Percentiles rank a stretch among this genome's conserved stretches.
phyloP scores from a whole-genome alignment of 2,888 invertebrate species.

The Drosophila colorata region DNA sequence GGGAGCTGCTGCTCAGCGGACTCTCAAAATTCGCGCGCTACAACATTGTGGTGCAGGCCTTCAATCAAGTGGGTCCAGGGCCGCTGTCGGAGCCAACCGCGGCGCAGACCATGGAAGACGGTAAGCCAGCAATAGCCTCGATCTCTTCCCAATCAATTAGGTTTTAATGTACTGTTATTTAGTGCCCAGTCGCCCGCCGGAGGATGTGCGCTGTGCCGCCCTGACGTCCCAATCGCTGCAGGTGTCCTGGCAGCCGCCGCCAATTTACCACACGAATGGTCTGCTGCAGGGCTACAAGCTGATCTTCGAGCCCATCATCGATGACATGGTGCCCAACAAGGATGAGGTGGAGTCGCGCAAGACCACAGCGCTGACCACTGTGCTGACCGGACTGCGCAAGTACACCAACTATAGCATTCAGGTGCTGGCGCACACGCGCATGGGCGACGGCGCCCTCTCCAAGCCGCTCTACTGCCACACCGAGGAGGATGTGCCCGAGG shows the following conservation, averaged over 20 bases:
- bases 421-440: slow-evolving; percentile 91
- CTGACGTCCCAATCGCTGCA: slow-evolving; percentile 91
- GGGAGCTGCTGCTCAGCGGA: slow-evolving; percentile 88
- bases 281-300: slow-evolving; percentile 91
- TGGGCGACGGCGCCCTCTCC: slow-evolving; percentile 91
- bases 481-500: slow-evolving; percentile 93
- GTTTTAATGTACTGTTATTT: slow-evolving; percentile 8
- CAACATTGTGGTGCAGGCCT: slow-evolving; percentile 90
- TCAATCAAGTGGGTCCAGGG: slow-evolving; percentile 91
- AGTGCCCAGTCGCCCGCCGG: slow-evolving; percentile 93
- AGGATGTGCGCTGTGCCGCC: slow-evolving; percentile 91
- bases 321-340: slow-evolving; percentile 86
- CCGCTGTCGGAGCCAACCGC: slow-evolving; percentile 89
- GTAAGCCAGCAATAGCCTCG: slow-evolving; percentile 83
- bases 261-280: slow-evolving; percentile 90
- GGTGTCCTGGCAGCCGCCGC: slow-evolving; percentile 92
- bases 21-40: slow-evolving; percentile 89
- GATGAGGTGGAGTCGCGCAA: slow-evolving; percentile 88
- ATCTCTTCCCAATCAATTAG: background rate
- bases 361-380: slow-evolving; percentile 89
- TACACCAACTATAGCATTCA: slow-evolving; percentile 93
- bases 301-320: slow-evolving; percentile 88
- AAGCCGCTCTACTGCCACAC: slow-evolving; percentile 90
- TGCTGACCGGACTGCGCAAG: slow-evolving; percentile 90
- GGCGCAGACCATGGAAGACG: slow-evolving; percentile 91